phyloP scores from a whole-genome alignment of 2,113 vertebrate species.

The Cettia cetti region DNA sequence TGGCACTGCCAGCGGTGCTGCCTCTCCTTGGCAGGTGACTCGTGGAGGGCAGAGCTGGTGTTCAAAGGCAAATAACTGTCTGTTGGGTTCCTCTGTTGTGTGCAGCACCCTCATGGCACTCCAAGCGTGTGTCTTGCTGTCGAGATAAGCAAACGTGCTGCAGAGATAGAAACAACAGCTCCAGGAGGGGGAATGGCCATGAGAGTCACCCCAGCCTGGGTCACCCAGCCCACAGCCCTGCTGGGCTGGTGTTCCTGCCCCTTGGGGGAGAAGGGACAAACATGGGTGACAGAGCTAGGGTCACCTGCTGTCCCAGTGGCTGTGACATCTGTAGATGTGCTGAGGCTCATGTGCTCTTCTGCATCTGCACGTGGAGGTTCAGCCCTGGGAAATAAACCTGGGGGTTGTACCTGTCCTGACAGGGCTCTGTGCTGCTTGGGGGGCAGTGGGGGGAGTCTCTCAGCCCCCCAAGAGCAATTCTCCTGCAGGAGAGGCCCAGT shows the following conservation, averaged over 20 bases:
- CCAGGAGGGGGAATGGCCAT: neutral
- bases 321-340: neutral
- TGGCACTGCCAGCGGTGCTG: neutral
- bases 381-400: neutral
- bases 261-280: neutral
- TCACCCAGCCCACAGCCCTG: neutral
- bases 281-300: neutral
- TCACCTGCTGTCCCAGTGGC: neutral
- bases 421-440: neutral
- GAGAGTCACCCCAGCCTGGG: neutral
- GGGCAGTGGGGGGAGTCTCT: neutral
- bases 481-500: neutral
- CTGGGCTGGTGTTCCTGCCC: neutral
- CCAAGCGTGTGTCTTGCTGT: neutral
- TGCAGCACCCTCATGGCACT: neutral
- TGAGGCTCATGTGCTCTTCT: neutral
- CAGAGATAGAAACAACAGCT: conserved; percentile 3
- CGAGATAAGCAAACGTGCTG: conserved; percentile 35
- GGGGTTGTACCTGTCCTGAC: too few relatives aligned
- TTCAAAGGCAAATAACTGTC: neutral
- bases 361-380: fast-evolving
- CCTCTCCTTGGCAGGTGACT: neutral
- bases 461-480: neutral
- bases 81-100: neutral
- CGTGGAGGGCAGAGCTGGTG: neutral